Percentiles rank a stretch among this genome's conserved stretches.
Evolutionary conservation across 2,113 vertebrate genomes (phyloP).

Genomic region (Eonycteris spelaea): DNA sequence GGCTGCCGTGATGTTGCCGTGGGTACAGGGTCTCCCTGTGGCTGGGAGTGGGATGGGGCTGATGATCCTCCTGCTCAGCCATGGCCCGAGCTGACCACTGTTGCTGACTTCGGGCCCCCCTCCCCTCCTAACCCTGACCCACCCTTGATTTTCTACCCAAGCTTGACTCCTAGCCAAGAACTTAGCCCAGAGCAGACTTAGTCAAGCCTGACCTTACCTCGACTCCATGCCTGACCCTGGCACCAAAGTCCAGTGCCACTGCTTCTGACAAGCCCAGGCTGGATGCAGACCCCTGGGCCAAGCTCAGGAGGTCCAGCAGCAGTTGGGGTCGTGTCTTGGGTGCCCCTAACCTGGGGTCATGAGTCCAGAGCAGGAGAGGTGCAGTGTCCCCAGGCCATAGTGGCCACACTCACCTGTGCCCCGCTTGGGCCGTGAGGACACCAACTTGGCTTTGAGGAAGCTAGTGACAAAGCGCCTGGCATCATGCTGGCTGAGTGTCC

Average conservation of each 20-base stretch:
- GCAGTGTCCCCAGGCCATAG: background rate
- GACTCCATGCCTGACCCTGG: background rate
- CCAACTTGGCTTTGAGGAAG: background rate
- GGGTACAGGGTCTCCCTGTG: slow-evolving; percentile 59
- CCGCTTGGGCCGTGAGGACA: slow-evolving; percentile 1
- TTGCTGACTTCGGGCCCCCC: background rate
- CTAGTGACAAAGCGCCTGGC: slow-evolving; percentile 53
- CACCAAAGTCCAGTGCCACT: background rate
- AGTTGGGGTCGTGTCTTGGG: background rate
- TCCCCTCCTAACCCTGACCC: background rate
- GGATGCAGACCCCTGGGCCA: background rate
- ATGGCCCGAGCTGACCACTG: background rate
- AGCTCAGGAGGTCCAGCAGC: background rate
- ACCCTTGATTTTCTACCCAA: background rate
- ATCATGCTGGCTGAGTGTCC: background rate
- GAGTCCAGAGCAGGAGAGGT: background rate
- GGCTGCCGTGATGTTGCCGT: background rate
- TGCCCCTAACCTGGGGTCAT: background rate
- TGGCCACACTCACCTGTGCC: slow-evolving; percentile 60
- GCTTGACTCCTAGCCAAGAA: background rate
- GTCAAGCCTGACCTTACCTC: background rate
- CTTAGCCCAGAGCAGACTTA: background rate
- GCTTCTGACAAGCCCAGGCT: background rate
- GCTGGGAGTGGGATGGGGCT: accelerated
- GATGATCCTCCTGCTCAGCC: no score